phyloP scores from a whole-genome alignment of 2,797 vertebrate genomes.

The Rhinophrynus dorsalis region DNA sequence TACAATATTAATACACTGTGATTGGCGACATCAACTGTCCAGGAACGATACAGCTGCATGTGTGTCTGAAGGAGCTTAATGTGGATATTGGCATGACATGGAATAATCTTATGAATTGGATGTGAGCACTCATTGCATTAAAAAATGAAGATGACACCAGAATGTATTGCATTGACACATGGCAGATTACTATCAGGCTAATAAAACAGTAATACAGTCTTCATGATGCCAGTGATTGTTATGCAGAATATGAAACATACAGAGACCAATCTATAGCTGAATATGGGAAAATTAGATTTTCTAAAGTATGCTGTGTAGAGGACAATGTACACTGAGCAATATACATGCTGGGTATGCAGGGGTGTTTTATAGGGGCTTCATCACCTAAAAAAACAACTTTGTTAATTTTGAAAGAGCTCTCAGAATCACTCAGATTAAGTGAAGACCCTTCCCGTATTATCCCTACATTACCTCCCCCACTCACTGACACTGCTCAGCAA shows the following conservation, averaged over 20 bases:
- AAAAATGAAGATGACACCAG: slow-evolving; percentile 56
- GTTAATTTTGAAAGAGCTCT: too few species aligned
- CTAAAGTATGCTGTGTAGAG: neutral
- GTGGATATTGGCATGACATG: slow-evolving; percentile 69
- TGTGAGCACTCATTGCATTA: slow-evolving; percentile 67
- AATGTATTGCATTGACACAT: slow-evolving; percentile 51
- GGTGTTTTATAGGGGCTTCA: too few species aligned
- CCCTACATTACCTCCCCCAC: too few species aligned
- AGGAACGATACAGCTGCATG: slow-evolving; percentile 65
- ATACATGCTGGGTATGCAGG: neutral
- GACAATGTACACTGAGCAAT: neutral
- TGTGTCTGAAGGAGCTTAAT: slow-evolving; percentile 52
- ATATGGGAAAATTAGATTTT: neutral
- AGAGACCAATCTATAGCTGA: neutral
- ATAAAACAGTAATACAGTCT: slow-evolving; percentile 12
- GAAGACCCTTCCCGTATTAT: too few species aligned
- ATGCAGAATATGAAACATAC: neutral
- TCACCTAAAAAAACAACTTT: too few species aligned
- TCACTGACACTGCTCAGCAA: too few species aligned
- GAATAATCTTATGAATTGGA: slow-evolving; percentile 83
- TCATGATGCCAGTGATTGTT: slow-evolving; percentile 47
- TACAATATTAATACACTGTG: slow-evolving; percentile 87
- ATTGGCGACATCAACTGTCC: slow-evolving; percentile 82
- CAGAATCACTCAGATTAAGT: too few species aligned
- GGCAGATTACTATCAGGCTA: slow-evolving; percentile 43